A percentile compares a stretch with the other conserved stretches of the same genome.
Evolutionary conservation across 2,797 vertebrate species (phyloP).

Genomic region (Phaenicophaeus curvirostris): DNA sequence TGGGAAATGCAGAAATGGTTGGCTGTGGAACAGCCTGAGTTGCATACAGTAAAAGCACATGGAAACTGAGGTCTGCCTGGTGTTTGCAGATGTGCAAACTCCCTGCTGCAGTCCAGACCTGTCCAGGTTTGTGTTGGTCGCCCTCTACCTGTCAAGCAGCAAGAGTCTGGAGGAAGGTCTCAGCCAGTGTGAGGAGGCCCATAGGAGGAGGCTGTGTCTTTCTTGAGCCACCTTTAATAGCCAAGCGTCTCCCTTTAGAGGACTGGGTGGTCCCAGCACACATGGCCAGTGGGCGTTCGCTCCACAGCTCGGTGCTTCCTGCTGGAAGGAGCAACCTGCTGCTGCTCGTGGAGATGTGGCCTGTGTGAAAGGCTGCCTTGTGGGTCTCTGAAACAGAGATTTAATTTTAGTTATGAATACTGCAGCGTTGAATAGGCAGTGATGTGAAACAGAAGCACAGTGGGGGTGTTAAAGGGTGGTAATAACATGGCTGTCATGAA

Average conservation of each 20-base stretch:
- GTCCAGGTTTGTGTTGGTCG: neutral
- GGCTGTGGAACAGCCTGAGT: neutral
- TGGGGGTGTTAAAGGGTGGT: conserved; percentile 66
- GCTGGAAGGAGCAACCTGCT: neutral
- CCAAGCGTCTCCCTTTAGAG: neutral
- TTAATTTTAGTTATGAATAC: conserved; percentile 37
- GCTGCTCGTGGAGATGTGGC: fast-evolving
- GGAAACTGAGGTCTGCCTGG: fast-evolving
- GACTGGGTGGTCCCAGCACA: neutral
- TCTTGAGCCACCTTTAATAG: neutral
- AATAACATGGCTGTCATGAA: conserved; percentile 71
- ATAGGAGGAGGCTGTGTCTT: neutral
- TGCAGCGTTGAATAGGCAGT: conserved; percentile 28
- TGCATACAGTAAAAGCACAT: fast-evolving
- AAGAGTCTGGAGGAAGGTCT: neutral
- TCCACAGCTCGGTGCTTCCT: fast-evolving
- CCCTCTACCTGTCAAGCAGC: fast-evolving
- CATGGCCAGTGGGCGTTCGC: fast-evolving
- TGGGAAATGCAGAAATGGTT: fast-evolving
- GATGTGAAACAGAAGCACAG: conserved; percentile 55
- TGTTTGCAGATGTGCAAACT: neutral
- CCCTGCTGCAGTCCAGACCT: neutral
- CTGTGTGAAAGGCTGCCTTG: neutral
- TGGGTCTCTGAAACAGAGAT: neutral
- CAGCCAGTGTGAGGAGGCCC: neutral